phyloP scores from a whole-genome alignment of 2,797 vertebrate genomes.

The Karalla daura region DNA sequence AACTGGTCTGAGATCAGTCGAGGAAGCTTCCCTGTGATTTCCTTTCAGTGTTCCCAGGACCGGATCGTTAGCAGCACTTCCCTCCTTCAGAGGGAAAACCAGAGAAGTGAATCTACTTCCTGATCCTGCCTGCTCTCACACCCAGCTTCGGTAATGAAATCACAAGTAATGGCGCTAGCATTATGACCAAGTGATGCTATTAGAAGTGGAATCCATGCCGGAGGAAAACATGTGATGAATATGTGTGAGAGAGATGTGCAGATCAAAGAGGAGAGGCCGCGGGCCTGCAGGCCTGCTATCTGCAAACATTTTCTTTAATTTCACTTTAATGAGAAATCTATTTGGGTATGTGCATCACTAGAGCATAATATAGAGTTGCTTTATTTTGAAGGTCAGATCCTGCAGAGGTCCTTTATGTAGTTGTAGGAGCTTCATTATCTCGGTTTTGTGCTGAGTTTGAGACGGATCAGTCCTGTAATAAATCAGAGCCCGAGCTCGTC shows the following conservation, averaged over 20 bases:
- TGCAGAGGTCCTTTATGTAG: neutral
- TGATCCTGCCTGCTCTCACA: neutral
- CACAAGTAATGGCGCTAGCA: conserved; percentile 6
- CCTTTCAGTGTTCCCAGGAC: too few relatives aligned
- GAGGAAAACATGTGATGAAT: neutral
- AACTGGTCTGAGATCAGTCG: neutral
- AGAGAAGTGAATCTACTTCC: conserved; percentile 5
- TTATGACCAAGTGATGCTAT: conserved; percentile 6
- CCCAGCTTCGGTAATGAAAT: conserved; percentile 5
- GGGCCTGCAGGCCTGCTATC: neutral
- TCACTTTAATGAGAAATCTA: neutral
- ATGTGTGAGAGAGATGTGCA: neutral
- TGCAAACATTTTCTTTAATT: neutral
- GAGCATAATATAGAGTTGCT: neutral
- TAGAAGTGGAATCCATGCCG: neutral
- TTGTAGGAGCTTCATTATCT: neutral
- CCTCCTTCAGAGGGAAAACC: conserved; percentile 6
- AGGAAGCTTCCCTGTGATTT: conserved; percentile 4
- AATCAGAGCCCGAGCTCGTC: neutral
- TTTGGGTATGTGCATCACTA: neutral
- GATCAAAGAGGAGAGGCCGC: neutral
- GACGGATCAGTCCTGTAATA: neutral
- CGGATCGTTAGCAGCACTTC: conserved; percentile 5
- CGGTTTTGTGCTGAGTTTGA: neutral
- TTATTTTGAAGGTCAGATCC: neutral